These are phyloP conservation scores for Arvicola amphibius DNA, from an alignment of 2,797 vertebrate genomes.

Conservation along the genomic window DNA sequence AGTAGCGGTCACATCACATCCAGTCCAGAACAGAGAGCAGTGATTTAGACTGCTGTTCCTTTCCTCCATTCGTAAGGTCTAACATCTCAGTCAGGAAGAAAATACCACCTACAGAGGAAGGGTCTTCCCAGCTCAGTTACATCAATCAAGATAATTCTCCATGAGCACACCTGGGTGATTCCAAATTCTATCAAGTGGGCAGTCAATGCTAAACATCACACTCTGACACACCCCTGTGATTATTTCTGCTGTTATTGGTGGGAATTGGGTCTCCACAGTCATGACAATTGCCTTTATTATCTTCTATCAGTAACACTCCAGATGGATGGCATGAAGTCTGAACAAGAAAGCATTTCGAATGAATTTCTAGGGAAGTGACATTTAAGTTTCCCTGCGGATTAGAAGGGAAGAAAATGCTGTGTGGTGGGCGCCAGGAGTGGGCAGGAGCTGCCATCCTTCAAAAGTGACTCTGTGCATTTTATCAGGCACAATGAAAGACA, in stretches of 20 bases:
- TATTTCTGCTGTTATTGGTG: neutral
- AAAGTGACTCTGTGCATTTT: neutral
- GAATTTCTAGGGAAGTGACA: neutral
- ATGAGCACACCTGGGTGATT: neutral
- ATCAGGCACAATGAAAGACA: neutral
- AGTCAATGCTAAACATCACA: neutral
- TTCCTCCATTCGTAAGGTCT: fast-evolving
- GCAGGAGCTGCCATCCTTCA: neutral
- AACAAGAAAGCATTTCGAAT: neutral
- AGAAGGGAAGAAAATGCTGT: neutral
- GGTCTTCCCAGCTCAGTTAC: neutral
- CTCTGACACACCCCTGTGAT: neutral
- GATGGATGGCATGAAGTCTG: neutral
- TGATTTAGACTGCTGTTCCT: too few relatives aligned
- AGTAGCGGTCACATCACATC: neutral
- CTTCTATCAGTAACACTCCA: neutral
- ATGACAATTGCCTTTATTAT: fast-evolving
- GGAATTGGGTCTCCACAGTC: neutral
- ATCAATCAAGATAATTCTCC: neutral
- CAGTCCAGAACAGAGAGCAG: neutral
- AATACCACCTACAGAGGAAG: too few relatives aligned
- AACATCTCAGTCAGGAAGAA: neutral
- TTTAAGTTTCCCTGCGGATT: constrained; percentile 14
- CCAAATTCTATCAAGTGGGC: neutral
- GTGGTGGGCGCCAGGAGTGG: neutral